Base-by-base conservation (phyloP, 2,113 vertebrate genomes). In the Columba livia region DNA sequence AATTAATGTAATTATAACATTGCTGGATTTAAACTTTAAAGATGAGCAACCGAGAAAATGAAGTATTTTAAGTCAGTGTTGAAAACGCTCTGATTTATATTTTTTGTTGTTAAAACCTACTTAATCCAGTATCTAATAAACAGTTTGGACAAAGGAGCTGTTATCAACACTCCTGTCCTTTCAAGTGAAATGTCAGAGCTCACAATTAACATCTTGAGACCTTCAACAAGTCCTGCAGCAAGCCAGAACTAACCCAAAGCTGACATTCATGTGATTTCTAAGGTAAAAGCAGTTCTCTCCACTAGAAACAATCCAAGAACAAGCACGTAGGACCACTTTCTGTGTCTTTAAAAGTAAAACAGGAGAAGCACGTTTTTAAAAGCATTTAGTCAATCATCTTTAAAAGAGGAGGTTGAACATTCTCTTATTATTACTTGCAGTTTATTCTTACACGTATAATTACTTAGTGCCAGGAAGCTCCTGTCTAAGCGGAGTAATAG, bases 1-100 rank as follows among this genome's bases (percentile, higher is more conserved):
- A 95, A 79, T 75, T 82, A 93, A 75, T 91, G 74, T 82, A 94
- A 96, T 91, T 92, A 79, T 65, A 91, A 75, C 75, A 85, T 87
- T 87, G 91, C 36, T 72, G 44, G n/a, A 66, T 88, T 58, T n/a
- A 77, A 87, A 85, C 71, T 73, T 85, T 84, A 53, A 92, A 95
- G 77, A 79, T 48, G 50, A 95, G 24, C 31, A 79, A 75, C 44
- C 61, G 57, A 87, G 38, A 93, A 95, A 78, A 72, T 3, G 73
- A 92, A 77, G 18, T 6, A 80, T 80, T 80, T 84, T 19, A 83
- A 85, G 48, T 75, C 1, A 69, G 53, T 42, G 15, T 53, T 73
- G 50, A 77, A 79, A 92, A 77, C 5, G 3, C 13, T 81, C 54
- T 32, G 50, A 65, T 75, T 79, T 89, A 48, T 1, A 1, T 11